Conservation (phyloP, 2,797 vertebrate genomes). For the Acanthopagrus latus region DNA sequence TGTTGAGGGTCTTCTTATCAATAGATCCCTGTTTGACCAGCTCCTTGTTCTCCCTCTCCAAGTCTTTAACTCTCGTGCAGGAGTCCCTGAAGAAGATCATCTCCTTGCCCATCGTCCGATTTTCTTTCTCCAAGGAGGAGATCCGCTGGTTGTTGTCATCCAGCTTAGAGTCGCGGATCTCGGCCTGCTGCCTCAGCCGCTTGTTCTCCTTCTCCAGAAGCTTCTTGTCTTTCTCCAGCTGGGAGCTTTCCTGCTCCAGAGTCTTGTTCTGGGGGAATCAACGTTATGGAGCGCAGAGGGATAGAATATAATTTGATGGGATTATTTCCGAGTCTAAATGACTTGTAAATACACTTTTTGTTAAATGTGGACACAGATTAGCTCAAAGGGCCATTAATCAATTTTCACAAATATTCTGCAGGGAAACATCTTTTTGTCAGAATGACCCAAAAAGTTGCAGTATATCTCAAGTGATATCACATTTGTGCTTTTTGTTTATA, state of each 20-base stretch:
- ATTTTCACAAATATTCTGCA: constrained; percentile 43
- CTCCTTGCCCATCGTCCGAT: constrained; percentile 94
- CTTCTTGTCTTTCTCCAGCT: constrained; percentile 97
- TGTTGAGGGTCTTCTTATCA: constrained; percentile 95
- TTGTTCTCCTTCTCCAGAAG: constrained; percentile 98
- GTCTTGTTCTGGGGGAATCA: constrained; percentile 84
- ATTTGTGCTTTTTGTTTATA: background rate
- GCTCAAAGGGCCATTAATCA: constrained; percentile 7
- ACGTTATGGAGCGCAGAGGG: constrained; percentile 13
- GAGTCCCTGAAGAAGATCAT: constrained; percentile 93
- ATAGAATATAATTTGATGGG: constrained; percentile 27
- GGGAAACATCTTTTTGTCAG: constrained; percentile 18
- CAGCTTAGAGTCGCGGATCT: constrained; percentile 95
- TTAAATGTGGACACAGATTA: constrained; percentile 35
- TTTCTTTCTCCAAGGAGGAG: constrained; percentile 93
- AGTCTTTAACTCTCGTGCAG: constrained; percentile 91
- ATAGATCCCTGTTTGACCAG: constrained; percentile 94
- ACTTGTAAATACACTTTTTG: constrained; percentile 46
- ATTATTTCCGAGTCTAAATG: constrained; percentile 32
- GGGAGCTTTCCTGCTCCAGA: constrained; percentile 95
- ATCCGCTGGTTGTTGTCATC: constrained; percentile 94
- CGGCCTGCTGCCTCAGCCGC: constrained; percentile 94
- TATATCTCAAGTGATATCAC: background rate
- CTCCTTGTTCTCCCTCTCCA: constrained; percentile 97
- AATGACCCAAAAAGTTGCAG: background rate